A percentile compares a stretch with the other conserved stretches of the same genome.
These are phyloP conservation scores for Eurypyga helias DNA, from an alignment of 2,113 vertebrate genomes.

Conservation along the genomic window DNA sequence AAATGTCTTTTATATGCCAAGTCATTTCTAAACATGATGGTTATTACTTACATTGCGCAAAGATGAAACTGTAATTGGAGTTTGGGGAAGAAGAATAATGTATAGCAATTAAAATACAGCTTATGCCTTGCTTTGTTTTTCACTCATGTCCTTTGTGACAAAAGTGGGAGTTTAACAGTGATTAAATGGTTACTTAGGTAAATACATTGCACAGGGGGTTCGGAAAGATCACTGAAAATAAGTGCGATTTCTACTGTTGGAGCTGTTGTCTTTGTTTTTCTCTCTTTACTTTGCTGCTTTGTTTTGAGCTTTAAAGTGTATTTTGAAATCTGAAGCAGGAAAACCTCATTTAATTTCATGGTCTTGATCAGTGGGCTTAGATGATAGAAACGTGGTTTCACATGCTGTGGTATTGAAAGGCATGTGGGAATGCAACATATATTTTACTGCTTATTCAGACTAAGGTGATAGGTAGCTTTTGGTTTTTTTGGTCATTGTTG, in stretches of 20 bases:
- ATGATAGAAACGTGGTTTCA: neutral
- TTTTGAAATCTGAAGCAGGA: neutral
- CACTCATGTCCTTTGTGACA: neutral
- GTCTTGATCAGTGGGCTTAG: neutral
- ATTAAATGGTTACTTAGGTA: neutral
- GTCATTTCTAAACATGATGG: neutral
- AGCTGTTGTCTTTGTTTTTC: neutral
- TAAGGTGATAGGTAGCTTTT: neutral
- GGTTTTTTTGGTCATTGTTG: neutral
- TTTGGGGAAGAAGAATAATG: neutral
- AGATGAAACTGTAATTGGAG: neutral
- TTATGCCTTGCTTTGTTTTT: neutral
- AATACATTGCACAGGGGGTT: accelerated
- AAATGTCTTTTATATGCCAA: neutral
- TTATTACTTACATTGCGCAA: neutral
- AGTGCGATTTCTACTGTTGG: neutral
- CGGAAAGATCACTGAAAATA: neutral
- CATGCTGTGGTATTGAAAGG: neutral
- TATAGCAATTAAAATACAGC: neutral
- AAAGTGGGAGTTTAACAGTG: neutral
- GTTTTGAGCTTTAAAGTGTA: neutral
- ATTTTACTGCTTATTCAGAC: neutral
- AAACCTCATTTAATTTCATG: neutral
- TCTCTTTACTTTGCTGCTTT: neutral
- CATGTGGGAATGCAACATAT: neutral